Conservation (phyloP, 2,888 invertebrate species). For the Drosophila subsilvestris region DNA sequence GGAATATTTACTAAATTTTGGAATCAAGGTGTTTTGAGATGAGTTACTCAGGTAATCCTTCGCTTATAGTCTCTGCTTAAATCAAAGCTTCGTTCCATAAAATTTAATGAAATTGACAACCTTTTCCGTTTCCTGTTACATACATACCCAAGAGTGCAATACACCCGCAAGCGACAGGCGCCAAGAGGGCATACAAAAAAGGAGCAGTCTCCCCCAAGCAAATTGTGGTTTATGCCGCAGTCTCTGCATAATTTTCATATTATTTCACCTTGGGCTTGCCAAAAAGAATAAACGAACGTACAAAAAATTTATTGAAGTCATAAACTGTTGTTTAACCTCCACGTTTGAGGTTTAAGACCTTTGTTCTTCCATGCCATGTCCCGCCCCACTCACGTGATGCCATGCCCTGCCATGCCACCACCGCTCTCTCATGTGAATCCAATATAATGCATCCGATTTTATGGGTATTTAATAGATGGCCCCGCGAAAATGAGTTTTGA, state of each 20-base stretch:
- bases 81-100: no score
- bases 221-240: conserved; percentile 17
- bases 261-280: conserved; percentile 74
- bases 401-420: background rate
- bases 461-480: conserved; percentile 71
- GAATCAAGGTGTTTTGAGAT: no score
- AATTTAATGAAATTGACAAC: no score
- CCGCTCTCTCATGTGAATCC: background rate
- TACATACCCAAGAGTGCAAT: background rate
- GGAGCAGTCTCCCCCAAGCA: background rate
- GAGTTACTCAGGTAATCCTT: no score
- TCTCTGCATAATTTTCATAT: conserved; percentile 77
- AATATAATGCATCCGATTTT: conserved; percentile 59
- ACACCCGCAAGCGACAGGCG: background rate
- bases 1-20: no score
- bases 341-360: conserved; percentile 41
- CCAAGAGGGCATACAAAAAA: background rate
- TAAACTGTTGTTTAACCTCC: conserved; percentile 74
- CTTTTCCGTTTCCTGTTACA: background rate
- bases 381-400: conserved; percentile 43
- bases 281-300: conserved; percentile 12
- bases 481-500: conserved; percentile 31
- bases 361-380: conserved; percentile 58
- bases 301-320: conserved; percentile 69
- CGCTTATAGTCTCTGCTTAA: no score